Evolutionary conservation across 1,140 invertebrate genomes (phyloP).

Genomic region (Prorops nasuta): DNA sequence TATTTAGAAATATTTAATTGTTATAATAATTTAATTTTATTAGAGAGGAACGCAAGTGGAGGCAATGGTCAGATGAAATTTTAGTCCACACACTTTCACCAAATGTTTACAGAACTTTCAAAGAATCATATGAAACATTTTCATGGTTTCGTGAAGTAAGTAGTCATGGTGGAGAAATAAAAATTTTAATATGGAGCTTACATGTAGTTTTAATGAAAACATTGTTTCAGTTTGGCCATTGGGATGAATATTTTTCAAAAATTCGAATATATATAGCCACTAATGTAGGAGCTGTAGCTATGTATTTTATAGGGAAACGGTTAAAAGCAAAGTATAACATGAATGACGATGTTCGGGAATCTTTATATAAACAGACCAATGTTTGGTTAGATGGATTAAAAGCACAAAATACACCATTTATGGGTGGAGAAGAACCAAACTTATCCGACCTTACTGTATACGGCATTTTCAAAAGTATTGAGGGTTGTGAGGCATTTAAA

Average conservation of each 20-base stretch:
- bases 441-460: conserved; percentile 92
- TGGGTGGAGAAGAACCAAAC: conserved; percentile 84
- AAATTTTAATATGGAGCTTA: conserved; percentile 3
- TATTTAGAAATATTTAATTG: neutral
- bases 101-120: conserved; percentile 88
- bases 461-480: conserved; percentile 91
- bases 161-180: neutral
- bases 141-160: conserved; percentile 81
- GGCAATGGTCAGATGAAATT: conserved; percentile 89
- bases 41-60: conserved; percentile 91
- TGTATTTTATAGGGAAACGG: conserved; percentile 90
- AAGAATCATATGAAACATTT: conserved; percentile 87
- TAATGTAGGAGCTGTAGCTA: conserved; percentile 90
- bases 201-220: neutral
- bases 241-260: conserved; percentile 83
- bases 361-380: conserved; percentile 86
- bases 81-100: conserved; percentile 93
- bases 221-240: conserved; percentile 74
- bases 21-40: neutral
- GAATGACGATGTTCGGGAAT: conserved; percentile 84
- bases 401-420: conserved; percentile 70
- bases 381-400: conserved; percentile 76
- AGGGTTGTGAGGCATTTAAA: conserved; percentile 89
- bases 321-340: conserved; percentile 84
- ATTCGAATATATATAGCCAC: conserved; percentile 86